phyloP scores from a whole-genome alignment of 1,140 invertebrate genomes.

The Batillaria attramentaria region DNA sequence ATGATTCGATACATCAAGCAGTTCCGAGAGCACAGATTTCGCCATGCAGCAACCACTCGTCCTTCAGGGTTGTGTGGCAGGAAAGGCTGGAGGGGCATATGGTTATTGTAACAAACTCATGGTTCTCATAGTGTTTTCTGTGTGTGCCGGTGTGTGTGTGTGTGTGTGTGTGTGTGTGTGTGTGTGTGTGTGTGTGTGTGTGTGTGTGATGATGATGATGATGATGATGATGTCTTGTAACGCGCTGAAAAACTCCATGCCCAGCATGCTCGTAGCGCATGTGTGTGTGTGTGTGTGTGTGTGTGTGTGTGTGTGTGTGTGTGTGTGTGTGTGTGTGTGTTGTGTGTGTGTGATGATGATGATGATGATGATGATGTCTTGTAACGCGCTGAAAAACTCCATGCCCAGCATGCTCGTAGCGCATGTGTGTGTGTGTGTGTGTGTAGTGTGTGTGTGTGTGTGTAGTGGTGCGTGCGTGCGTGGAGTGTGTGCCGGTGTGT shows the following conservation, averaged over 20 bases:
- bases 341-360: background rate
- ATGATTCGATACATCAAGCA: too few species aligned
- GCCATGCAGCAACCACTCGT: too few species aligned
- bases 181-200: constrained; percentile 18
- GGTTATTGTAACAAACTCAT: background rate
- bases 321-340: constrained; percentile 19
- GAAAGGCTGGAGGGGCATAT: too few species aligned
- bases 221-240: too few species aligned
- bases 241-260: too few species aligned
- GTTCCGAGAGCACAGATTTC: too few species aligned
- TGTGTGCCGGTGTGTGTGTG: constrained; percentile 11
- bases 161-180: constrained; percentile 21
- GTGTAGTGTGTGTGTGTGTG: constrained; percentile 12
- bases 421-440: constrained; percentile 16
- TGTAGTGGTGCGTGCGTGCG: background rate
- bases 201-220: background rate
- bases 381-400: too few species aligned
- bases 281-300: background rate
- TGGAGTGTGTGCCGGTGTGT: constrained; percentile 6
- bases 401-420: too few species aligned
- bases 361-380: background rate
- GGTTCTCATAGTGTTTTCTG: background rate
- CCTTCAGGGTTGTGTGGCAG: too few species aligned
- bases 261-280: background rate
- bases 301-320: background rate